phyloP scores from a whole-genome alignment of 1,140 invertebrate species.

The Listronotus oregonensis region DNA sequence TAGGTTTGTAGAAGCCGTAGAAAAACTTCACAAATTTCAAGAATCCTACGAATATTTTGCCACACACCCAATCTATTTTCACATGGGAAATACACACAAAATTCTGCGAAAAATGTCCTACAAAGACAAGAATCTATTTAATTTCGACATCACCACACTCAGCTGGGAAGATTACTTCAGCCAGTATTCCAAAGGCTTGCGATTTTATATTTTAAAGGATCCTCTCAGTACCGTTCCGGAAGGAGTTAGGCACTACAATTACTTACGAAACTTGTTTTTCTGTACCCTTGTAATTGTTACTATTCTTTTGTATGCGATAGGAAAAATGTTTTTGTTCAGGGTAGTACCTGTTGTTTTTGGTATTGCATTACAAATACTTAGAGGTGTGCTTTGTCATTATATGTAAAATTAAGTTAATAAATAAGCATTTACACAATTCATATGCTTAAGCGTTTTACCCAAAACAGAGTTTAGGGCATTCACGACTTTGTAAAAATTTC shows the following conservation, averaged over 20 bases:
- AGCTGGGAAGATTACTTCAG: conserved; percentile 66
- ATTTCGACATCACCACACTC: conserved; percentile 63
- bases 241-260: conserved; percentile 30
- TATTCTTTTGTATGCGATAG: conserved; percentile 23
- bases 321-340: conserved; percentile 35
- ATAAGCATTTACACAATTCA: no score
- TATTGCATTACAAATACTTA: neutral
- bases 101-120: conserved; percentile 65
- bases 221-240: conserved; percentile 56
- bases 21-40: conserved; percentile 73
- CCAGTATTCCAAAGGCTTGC: conserved; percentile 62
- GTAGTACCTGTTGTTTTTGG: conserved; percentile 22
- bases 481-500: no score
- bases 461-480: no score
- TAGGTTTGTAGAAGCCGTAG: conserved; percentile 57
- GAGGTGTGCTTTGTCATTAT: neutral
- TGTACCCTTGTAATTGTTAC: conserved; percentile 8
- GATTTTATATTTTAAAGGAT: conserved; percentile 66
- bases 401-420: no score
- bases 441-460: no score
- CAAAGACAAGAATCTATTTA: conserved; percentile 64
- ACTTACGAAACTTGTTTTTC: conserved; percentile 14
- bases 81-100: conserved; percentile 67
- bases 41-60: conserved; percentile 74
- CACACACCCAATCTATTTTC: conserved; percentile 71